Percentiles rank a stretch among this genome's conserved stretches.
phyloP scores from a whole-genome alignment of 2,113 vertebrate species.

The Craseonycteris thonglongyai region DNA sequence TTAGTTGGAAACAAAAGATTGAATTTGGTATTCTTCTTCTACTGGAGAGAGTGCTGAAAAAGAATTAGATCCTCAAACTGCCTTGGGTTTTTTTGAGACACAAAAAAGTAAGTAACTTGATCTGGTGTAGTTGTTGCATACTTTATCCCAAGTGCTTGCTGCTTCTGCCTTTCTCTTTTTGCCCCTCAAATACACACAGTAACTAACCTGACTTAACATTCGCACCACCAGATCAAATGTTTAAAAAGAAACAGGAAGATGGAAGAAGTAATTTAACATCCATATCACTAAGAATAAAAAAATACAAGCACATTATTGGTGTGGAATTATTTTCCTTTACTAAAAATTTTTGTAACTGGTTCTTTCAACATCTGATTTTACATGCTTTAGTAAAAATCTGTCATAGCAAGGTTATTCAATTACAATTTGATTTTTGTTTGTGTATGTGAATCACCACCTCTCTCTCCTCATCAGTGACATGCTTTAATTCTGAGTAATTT shows the following conservation, averaged over 20 bases:
- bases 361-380: not conserved
- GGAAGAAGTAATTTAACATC: not conserved
- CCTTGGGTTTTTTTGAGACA: not conserved
- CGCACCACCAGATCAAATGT: not conserved
- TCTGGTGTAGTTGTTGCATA: not conserved
- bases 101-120: not conserved
- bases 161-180: not conserved
- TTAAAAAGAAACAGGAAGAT: not conserved
- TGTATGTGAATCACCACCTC: not conserved
- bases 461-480: not conserved
- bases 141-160: not conserved
- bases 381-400: constrained; percentile 1
- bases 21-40: constrained; percentile 38
- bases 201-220: not conserved
- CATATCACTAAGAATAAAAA: not conserved
- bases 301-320: not conserved
- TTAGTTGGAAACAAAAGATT: constrained; percentile 73
- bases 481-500: not conserved
- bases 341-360: not conserved
- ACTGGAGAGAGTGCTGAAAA: constrained; percentile 26
- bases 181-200: not conserved
- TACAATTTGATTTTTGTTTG: not conserved
- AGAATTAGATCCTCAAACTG: constrained; percentile 36
- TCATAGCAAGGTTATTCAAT: not conserved
- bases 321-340: not conserved